Percentiles rank a stretch among this genome's conserved stretches.
Evolutionary conservation across 2,888 invertebrate genomes (phyloP).

Genomic region (Fissipunctia ypsillon): DNA sequence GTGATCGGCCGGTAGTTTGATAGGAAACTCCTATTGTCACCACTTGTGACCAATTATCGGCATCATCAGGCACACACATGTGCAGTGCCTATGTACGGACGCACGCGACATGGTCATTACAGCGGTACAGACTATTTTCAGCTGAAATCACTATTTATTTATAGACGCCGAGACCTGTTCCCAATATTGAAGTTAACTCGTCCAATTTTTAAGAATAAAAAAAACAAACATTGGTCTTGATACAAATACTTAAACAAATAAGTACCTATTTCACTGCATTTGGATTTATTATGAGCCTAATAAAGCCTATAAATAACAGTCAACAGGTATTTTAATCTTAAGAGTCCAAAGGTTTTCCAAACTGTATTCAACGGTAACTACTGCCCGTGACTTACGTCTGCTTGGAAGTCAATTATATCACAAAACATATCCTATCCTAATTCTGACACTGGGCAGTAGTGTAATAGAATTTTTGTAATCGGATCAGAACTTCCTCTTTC

Average conservation of each 20-base stretch:
- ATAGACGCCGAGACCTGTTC: conserved; percentile 8
- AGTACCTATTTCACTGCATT: background rate
- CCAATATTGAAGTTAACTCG: background rate
- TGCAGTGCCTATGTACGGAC: background rate
- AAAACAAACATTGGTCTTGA: background rate
- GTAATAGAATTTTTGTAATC: background rate
- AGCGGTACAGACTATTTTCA: conserved; percentile 18
- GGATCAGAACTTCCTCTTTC: background rate
- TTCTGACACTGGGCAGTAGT: background rate
- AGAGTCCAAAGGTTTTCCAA: background rate
- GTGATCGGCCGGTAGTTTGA: conserved; percentile 59
- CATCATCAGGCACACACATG: conserved; percentile 33
- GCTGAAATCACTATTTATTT: conserved; percentile 47
- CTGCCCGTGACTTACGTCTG: background rate
- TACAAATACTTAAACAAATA: background rate
- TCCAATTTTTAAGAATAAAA: background rate
- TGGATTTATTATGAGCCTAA: background rate
- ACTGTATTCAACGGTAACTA: background rate
- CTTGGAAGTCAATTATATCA: background rate
- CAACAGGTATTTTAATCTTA: background rate
- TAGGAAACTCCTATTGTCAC: conserved; percentile 72
- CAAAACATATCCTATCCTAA: background rate
- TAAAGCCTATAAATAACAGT: background rate
- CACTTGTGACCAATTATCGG: conserved; percentile 71
- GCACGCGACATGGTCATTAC: conserved; percentile 24